These are phyloP conservation scores for Ophiodon elongatus DNA, from an alignment of 2,113 vertebrate genomes.

Conservation along the genomic window DNA sequence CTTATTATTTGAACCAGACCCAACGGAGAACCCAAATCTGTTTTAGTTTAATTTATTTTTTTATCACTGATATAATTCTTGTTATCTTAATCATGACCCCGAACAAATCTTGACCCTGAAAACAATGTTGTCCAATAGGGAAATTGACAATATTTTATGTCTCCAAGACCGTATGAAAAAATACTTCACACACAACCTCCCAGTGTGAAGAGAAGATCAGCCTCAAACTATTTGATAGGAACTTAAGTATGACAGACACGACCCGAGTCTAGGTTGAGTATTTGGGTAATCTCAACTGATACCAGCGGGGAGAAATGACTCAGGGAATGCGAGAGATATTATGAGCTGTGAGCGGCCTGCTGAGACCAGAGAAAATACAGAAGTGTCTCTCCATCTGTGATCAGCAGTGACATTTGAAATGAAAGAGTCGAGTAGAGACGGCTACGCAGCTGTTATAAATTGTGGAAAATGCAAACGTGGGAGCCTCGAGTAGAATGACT, in stretches of 20 bases:
- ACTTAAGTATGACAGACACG: slow-evolving; percentile 3
- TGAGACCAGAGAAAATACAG: slow-evolving; percentile 15
- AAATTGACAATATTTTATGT: slow-evolving; percentile 22
- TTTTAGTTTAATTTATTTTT: slow-evolving; percentile 4
- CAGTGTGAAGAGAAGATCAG: slow-evolving; percentile 1
- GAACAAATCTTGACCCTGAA: slow-evolving; percentile 30
- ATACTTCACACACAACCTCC: slow-evolving; percentile 10
- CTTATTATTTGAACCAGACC: background rate
- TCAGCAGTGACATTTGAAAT: background rate
- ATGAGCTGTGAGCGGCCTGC: slow-evolving; percentile 12
- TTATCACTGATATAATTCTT: slow-evolving; percentile 18
- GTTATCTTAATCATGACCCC: background rate
- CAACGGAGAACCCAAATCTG: slow-evolving; percentile 9
- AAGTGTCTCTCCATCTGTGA: background rate
- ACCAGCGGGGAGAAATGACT: slow-evolving; percentile 37
- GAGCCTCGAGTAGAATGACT: slow-evolving; percentile 5
- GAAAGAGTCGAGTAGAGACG: background rate
- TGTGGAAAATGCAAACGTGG: slow-evolving; percentile 52
- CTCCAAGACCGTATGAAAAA: slow-evolving; percentile 3
- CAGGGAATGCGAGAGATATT: slow-evolving; percentile 15
- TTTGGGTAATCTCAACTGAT: slow-evolving; percentile 45
- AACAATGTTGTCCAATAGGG: slow-evolving; percentile 16
- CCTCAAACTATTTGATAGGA: slow-evolving; percentile 31
- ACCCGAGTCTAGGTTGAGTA: slow-evolving; percentile 16
- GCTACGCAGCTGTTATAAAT: slow-evolving; percentile 28